A percentile compares a stretch with the other conserved stretches of the same genome.
Evolutionary conservation across 2,888 invertebrate genomes (phyloP).

Genomic region (Agonopterix alstromeriana): DNA sequence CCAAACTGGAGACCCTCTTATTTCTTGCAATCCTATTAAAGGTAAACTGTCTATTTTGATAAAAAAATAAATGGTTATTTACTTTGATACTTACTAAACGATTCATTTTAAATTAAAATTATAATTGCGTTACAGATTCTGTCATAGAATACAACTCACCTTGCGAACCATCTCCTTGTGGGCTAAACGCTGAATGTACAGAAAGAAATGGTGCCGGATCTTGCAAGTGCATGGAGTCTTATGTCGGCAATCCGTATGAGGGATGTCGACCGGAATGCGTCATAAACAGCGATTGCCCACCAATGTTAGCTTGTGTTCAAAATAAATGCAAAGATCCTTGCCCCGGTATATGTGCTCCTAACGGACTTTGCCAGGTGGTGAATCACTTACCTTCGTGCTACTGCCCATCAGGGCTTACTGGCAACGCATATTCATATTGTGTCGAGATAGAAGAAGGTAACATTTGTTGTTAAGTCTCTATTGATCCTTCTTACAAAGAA

Average conservation of each 20-base stretch:
- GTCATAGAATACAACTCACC: constrained; percentile 70
- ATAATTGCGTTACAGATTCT: constrained; percentile 38
- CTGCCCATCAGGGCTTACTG: constrained; percentile 81
- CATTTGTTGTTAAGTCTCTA: not conserved
- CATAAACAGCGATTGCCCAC: constrained; percentile 86
- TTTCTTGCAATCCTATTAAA: constrained; percentile 56
- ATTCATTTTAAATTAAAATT: not conserved
- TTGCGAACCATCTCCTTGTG: constrained; percentile 83
- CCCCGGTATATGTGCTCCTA: constrained; percentile 83
- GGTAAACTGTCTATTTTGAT: constrained; percentile 28
- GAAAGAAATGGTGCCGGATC: constrained; percentile 81
- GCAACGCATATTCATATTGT: constrained; percentile 83
- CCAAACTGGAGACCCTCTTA: constrained; percentile 81
- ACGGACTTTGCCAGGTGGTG: constrained; percentile 84
- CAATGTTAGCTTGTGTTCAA: constrained; percentile 83
- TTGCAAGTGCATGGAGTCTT: constrained; percentile 81
- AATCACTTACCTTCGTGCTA: constrained; percentile 86
- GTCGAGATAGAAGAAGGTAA: constrained; percentile 57
- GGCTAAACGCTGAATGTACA: constrained; percentile 78
- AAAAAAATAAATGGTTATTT: not conserved
- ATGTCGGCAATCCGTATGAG: constrained; percentile 64
- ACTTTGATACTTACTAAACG: not conserved
- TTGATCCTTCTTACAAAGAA: not conserved
- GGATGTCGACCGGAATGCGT: constrained; percentile 90
- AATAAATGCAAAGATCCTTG: constrained; percentile 89